These are phyloP conservation scores for Noctilio leporinus DNA, from an alignment of 2,113 vertebrate species.

Conservation along the genomic window DNA sequence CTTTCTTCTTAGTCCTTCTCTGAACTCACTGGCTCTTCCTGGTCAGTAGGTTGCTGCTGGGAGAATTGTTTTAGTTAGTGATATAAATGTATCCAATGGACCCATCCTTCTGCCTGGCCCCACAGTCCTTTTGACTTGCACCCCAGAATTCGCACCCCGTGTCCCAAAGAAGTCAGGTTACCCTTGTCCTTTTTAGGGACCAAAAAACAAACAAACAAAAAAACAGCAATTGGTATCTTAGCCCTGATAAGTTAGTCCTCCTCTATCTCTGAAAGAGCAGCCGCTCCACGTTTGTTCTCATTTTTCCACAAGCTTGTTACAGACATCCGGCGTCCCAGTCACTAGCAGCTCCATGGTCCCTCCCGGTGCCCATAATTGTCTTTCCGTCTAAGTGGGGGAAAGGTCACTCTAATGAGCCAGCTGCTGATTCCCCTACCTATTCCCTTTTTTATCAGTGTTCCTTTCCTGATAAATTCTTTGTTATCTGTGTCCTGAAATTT, in stretches of 20 bases:
- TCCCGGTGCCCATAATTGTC: not conserved
- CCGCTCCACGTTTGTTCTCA: not conserved
- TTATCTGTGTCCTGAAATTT: not conserved
- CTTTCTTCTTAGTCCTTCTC: not conserved
- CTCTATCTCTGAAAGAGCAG: not conserved
- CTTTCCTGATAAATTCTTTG: not conserved
- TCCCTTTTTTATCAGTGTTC: not conserved
- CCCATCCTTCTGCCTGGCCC: fast-evolving
- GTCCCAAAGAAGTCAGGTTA: not conserved
- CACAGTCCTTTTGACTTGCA: not conserved
- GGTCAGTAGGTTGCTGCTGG: not conserved
- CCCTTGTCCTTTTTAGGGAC: not conserved
- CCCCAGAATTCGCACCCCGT: not conserved
- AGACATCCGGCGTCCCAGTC: not conserved
- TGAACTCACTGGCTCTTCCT: not conserved
- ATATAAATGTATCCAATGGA: not conserved
- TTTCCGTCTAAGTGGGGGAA: not conserved
- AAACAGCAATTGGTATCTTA: not conserved
- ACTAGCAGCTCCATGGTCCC: not conserved
- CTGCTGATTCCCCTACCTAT: not conserved
- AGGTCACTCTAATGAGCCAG: not conserved
- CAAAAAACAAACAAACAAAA: too few species aligned
- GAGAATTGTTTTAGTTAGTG: not conserved
- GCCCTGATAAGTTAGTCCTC: not conserved
- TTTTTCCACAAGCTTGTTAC: not conserved